Conservation (phyloP, 2,797 vertebrate genomes). For the Lates japonicus region DNA sequence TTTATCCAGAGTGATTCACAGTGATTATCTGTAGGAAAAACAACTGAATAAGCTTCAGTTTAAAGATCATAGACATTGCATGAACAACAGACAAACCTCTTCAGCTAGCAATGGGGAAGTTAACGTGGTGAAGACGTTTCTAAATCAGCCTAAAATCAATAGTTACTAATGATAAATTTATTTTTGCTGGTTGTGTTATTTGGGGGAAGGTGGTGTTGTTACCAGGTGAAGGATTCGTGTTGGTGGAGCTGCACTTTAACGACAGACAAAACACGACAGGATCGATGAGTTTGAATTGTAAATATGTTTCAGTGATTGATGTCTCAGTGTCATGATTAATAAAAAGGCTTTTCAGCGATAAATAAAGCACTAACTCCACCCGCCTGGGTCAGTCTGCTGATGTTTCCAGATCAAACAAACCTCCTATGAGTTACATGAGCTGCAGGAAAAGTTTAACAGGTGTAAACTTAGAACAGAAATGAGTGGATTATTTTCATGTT, state of each 20-base stretch:
- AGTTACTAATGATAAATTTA: conserved; percentile 39
- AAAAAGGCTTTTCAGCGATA: conserved; percentile 70
- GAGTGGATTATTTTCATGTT: not conserved
- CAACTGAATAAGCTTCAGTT: conserved; percentile 4
- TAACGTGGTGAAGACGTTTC: not conserved
- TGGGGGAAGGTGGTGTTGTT: conserved; percentile 25
- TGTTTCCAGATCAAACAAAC: not conserved
- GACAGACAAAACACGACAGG: conserved; percentile 34
- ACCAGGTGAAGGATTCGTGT: conserved; percentile 39
- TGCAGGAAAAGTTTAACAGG: not conserved
- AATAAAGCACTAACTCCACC: conserved; percentile 78
- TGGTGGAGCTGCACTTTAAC: conserved; percentile 70
- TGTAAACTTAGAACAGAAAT: not conserved
- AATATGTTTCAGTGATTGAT: conserved; percentile 64
- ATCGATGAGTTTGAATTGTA: conserved; percentile 62
- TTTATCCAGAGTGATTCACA: conserved; percentile 17
- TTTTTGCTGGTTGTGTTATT: conserved; percentile 4
- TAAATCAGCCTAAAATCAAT: conserved; percentile 10
- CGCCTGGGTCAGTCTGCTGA: not conserved
- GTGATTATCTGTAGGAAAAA: conserved; percentile 6
- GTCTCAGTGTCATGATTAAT: conserved; percentile 61
- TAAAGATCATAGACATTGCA: not conserved
- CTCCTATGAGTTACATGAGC: not conserved
- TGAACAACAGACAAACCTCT: conserved; percentile 1
- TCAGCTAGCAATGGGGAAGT: not conserved